A percentile compares a stretch with the other conserved stretches of the same genome.
phyloP scores from a whole-genome alignment of 1,140 invertebrate genomes.

The Battus philenor region DNA sequence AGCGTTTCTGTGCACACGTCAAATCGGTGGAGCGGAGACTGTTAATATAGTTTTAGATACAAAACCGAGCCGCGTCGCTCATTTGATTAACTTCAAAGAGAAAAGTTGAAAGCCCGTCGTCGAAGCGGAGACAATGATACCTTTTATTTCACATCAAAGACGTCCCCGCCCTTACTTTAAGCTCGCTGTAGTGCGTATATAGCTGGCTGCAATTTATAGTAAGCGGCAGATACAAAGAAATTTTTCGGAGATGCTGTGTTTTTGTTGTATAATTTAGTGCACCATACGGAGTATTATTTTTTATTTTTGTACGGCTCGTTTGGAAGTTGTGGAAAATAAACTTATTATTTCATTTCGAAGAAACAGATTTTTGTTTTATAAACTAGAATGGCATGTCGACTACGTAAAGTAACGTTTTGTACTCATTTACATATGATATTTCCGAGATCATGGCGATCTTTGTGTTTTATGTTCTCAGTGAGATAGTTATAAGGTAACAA shows the following conservation, averaged over 20 bases:
- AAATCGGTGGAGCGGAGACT: slow-evolving; percentile 34
- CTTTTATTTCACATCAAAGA: slow-evolving; percentile 71
- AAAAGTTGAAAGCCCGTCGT: slow-evolving; percentile 63
- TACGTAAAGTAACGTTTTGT: too few species aligned
- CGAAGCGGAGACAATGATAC: slow-evolving; percentile 69
- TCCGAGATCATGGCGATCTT: too few species aligned
- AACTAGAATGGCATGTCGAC: too few species aligned
- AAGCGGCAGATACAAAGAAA: slow-evolving; percentile 31
- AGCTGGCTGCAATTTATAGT: slow-evolving; percentile 34
- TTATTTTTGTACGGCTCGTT: slow-evolving; percentile 4
- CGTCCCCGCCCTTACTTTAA: slow-evolving; percentile 44
- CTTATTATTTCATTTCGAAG: slow-evolving; percentile 1
- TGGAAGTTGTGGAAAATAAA: slow-evolving; percentile 2
- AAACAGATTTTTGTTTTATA: too few species aligned
- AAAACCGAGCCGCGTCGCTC: slow-evolving; percentile 50
- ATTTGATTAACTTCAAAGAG: slow-evolving; percentile 72
- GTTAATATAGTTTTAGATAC: slow-evolving; percentile 62
- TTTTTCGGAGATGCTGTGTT: slow-evolving; percentile 30
- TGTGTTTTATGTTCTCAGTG: too few species aligned
- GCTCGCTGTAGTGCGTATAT: slow-evolving; percentile 26
- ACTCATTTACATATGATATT: too few species aligned
- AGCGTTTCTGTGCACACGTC: slow-evolving; percentile 38
- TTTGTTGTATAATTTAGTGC: slow-evolving; percentile 36
- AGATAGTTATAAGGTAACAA: too few species aligned
- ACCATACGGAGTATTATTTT: slow-evolving; percentile 8